Percentiles rank a stretch among this genome's conserved stretches.
Conservation (phyloP, 1,140 invertebrate species). For the Drosophila quadrilineata region DNA sequence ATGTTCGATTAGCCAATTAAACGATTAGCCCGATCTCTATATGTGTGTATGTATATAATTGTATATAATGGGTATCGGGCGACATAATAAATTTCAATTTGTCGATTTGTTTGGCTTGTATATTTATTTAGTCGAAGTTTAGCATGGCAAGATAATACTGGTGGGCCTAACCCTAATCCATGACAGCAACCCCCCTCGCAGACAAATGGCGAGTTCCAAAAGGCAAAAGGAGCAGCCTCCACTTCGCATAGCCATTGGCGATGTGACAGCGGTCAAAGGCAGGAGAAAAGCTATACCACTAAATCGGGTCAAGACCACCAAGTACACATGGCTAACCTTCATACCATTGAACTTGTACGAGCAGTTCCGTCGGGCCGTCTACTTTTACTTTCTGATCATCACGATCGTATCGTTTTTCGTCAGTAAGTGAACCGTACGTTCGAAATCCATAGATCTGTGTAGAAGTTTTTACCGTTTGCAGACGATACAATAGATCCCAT, state of each 20-base stretch:
- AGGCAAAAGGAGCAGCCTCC: conserved; percentile 7
- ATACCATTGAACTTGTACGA: conserved; percentile 91
- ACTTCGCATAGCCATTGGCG: conserved; percentile 41
- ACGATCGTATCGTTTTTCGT: conserved; percentile 85
- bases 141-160: conserved; percentile 35
- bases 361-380: conserved; percentile 91
- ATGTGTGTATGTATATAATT: neutral
- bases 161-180: conserved; percentile 20
- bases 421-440: conserved; percentile 81
- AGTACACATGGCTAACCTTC: conserved; percentile 90
- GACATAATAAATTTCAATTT: neutral
- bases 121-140: conserved; percentile 47
- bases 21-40: conserved; percentile 2
- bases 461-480: conserved; percentile 39
- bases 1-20: conserved; percentile 11
- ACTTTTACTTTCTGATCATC: conserved; percentile 91
- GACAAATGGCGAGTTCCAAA: conserved; percentile 9
- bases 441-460: neutral
- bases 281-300: conserved; percentile 6
- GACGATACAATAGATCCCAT: conserved; percentile 89
- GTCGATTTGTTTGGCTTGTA: conserved; percentile 16
- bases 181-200: neutral
- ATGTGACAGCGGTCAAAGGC: neutral
- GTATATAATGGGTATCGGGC: neutral
- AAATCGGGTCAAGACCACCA: conserved; percentile 85